Conservation (phyloP, 2,888 invertebrate species). For the Choreutis nemorana region DNA sequence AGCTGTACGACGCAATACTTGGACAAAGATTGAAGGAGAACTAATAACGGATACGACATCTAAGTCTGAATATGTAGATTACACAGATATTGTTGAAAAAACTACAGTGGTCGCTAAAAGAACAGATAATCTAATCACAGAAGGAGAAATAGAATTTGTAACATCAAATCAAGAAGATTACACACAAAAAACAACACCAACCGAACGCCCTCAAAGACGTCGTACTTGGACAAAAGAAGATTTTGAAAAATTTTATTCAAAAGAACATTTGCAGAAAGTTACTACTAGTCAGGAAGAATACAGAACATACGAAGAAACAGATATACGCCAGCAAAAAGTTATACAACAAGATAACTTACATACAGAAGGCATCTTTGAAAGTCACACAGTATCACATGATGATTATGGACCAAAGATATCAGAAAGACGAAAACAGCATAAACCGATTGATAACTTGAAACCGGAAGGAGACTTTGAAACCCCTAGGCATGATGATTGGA, state of each 20-base stretch:
- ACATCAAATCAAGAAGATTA: constrained; percentile 72
- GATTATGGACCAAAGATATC: constrained; percentile 36
- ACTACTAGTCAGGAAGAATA: constrained; percentile 76
- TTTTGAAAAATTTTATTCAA: constrained; percentile 73
- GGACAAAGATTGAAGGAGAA: constrained; percentile 80
- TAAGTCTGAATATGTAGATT: constrained; percentile 72
- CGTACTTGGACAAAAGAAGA: constrained; percentile 79
- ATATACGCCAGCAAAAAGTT: constrained; percentile 49
- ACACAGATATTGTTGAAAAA: constrained; percentile 64
- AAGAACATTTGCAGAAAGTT: constrained; percentile 57
- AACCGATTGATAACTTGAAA: constrained; percentile 26
- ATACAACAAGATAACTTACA: constrained; percentile 56
- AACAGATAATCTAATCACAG: constrained; percentile 72
- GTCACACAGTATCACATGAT: constrained; percentile 43
- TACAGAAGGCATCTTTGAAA: constrained; percentile 59
- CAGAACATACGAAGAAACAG: constrained; percentile 66
- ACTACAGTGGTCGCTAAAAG: constrained; percentile 66
- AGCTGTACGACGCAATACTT: constrained; percentile 76
- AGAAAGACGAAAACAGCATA: constrained; percentile 33
- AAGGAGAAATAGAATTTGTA: constrained; percentile 73
- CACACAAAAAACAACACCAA: constrained; percentile 62
- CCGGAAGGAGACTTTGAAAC: constrained; percentile 47
- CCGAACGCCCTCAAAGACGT: constrained; percentile 68
- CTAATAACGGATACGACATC: constrained; percentile 74
- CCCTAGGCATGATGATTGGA: constrained; percentile 21